Percentiles rank a stretch among this genome's conserved stretches.
Conservation (phyloP, 2,888 invertebrate species). For the Eupithecia abbreviata region DNA sequence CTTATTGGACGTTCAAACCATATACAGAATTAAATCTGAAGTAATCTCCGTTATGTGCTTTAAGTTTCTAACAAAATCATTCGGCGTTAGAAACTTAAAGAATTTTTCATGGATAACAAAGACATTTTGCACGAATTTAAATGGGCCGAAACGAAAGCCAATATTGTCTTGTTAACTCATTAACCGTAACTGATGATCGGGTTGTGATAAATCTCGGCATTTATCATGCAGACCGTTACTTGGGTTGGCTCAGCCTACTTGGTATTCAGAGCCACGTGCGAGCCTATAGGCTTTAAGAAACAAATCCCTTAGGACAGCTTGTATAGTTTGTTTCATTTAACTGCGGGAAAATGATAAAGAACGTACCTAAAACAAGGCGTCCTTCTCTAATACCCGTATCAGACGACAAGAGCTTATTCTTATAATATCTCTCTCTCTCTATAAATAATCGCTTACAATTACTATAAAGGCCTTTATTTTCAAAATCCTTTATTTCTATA, state of each 20-base stretch:
- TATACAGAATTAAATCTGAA: background rate
- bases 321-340: background rate
- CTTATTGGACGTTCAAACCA: background rate
- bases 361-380: background rate
- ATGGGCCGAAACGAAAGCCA: background rate
- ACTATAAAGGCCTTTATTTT: too few relatives aligned
- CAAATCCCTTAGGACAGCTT: background rate
- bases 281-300: background rate
- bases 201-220: slow-evolving; percentile 15
- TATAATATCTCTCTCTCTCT: too few relatives aligned
- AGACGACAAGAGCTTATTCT: too few relatives aligned
- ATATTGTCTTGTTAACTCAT: slow-evolving; percentile 13
- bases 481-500: too few relatives aligned
- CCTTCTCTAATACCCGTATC: background rate
- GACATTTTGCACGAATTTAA: background rate
- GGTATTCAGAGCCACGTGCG: slow-evolving; percentile 1
- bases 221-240: background rate
- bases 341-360: background rate
- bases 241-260: slow-evolving; percentile 3
- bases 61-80: too few relatives aligned
- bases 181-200: slow-evolving; percentile 12
- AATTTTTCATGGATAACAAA: background rate
- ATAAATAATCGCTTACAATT: too few relatives aligned
- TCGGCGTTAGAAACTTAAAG: background rate
- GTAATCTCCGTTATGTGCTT: background rate